phyloP scores from a whole-genome alignment of 1,140 invertebrate species.

The Atta colombica region DNA sequence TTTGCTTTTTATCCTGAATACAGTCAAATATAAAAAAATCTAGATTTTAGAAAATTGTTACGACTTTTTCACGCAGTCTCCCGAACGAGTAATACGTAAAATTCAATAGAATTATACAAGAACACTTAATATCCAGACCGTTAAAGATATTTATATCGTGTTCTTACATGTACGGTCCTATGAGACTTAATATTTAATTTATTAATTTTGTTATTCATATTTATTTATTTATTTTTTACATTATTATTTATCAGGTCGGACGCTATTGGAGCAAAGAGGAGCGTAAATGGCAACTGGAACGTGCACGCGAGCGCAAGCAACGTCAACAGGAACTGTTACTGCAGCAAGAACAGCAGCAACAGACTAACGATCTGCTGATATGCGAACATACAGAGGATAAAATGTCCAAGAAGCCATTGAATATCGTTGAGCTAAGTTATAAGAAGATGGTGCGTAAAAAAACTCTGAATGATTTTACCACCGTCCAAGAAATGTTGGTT shows the following conservation, averaged over 20 bases:
- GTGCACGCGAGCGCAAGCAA: slow-evolving; percentile 89
- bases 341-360: slow-evolving; percentile 77
- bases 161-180: too few relatives aligned
- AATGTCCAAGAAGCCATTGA: slow-evolving; percentile 80
- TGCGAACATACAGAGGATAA: slow-evolving; percentile 85
- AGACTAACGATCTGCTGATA: slow-evolving; percentile 78
- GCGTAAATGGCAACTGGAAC: slow-evolving; percentile 91
- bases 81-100: too few relatives aligned
- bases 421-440: slow-evolving; percentile 81
- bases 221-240: not conserved
- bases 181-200: too few relatives aligned
- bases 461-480: slow-evolving; percentile 84
- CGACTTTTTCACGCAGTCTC: too few relatives aligned
- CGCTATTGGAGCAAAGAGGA: slow-evolving; percentile 94
- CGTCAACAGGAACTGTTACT: slow-evolving; percentile 85
- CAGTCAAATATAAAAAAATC: too few relatives aligned
- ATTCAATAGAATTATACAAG: too few relatives aligned
- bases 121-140: too few relatives aligned
- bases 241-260: slow-evolving; percentile 87
- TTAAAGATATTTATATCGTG: too few relatives aligned
- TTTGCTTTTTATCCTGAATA: too few relatives aligned
- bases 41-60: too few relatives aligned
- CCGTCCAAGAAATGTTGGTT: slow-evolving; percentile 86
- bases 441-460: slow-evolving; percentile 84
- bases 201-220: too few relatives aligned